These are phyloP conservation scores for Liposcelis brunnea DNA, from an alignment of 2,888 invertebrate genomes.

Conservation along the genomic window DNA sequence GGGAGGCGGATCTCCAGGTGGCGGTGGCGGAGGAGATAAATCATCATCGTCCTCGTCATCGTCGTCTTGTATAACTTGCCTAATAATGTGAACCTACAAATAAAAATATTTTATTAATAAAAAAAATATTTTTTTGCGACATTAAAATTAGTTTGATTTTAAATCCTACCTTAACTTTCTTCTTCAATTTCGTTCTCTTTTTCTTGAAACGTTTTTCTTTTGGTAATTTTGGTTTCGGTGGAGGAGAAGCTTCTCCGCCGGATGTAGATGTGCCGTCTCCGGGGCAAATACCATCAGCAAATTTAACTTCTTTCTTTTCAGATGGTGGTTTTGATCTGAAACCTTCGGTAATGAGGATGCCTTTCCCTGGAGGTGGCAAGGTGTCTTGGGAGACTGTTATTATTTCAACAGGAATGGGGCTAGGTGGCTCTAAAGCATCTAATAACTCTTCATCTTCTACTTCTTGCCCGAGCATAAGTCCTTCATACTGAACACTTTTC, in stretches of 20 bases:
- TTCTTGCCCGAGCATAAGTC: slow-evolving; percentile 5
- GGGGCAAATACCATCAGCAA: slow-evolving; percentile 41
- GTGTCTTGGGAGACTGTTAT: neutral
- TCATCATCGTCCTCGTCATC: slow-evolving; percentile 34
- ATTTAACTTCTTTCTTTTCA: slow-evolving; percentile 31
- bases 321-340: slow-evolving; percentile 25
- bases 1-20: slow-evolving; percentile 28
- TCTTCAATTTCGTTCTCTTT: slow-evolving; percentile 31
- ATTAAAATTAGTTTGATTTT: too few species aligned
- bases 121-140: slow-evolving; percentile 4
- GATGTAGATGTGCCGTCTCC: slow-evolving; percentile 28
- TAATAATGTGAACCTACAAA: slow-evolving; percentile 29
- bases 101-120: slow-evolving; percentile 12
- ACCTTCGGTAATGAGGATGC: slow-evolving; percentile 36
- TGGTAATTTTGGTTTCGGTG: slow-evolving; percentile 32
- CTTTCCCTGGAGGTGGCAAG: slow-evolving; percentile 32
- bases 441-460: slow-evolving; percentile 4
- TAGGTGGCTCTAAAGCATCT: slow-evolving; percentile 8
- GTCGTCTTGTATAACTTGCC: slow-evolving; percentile 25
- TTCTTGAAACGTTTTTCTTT: slow-evolving; percentile 34
- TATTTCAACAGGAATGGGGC: neutral
- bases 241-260: slow-evolving; percentile 39
- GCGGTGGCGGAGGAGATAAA: slow-evolving; percentile 39
- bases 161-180: slow-evolving; percentile 21
- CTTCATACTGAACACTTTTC: slow-evolving; percentile 15